Evolutionary conservation across 2,888 invertebrate genomes (phyloP), one percentile per base, ranked within the genome.

Genomic region (Geophilus truncorum): DNA sequence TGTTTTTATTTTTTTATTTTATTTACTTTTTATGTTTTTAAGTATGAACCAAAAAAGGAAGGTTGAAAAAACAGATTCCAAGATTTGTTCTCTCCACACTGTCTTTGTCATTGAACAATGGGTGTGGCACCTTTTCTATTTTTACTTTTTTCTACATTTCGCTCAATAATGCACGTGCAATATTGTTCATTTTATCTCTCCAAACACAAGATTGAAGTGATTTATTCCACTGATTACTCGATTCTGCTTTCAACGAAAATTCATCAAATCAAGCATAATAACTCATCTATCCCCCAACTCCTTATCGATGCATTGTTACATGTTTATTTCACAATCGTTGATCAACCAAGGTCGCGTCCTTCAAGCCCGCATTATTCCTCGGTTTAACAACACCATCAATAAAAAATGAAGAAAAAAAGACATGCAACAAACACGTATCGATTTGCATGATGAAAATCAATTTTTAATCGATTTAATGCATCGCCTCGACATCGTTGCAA

Each of bases 151-250:
- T 70, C 25, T 70, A 23, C 70, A 70, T 23, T 70, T 70, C 70
- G 70, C n/a, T 70, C 70, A 70, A 70, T 70, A 70, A 70, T 70
- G 70, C 70, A 70, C 70, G 70, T 70, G 70, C 70, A 70, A 70
- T 70, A 28, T 70, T 51, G 51, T 51, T 51, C 51, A n/a, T 51
- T 51, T 70, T 70, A 25, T 12, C 25, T n/a, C 25, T 70, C 70
- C 70, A 10, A 18, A 70, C 25, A 70, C 10, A 45, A 25, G 15
- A 70, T 23, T n/a, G 28, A 5, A 70, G n/a, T 25, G 70, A 70
- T 70, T 70, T 70, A 70, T 70, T 70, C 18, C 18, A 2, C 51
- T 18, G 51, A 70, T 70, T 70, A 28, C 70, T 25, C 12, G 25
- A 51, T 51, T 51, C 18, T 51, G n/a, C 51, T 51, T 51, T 51